These are phyloP conservation scores for Marmota flaviventris DNA, from an alignment of 2,113 vertebrate species.

Conservation along the genomic window DNA sequence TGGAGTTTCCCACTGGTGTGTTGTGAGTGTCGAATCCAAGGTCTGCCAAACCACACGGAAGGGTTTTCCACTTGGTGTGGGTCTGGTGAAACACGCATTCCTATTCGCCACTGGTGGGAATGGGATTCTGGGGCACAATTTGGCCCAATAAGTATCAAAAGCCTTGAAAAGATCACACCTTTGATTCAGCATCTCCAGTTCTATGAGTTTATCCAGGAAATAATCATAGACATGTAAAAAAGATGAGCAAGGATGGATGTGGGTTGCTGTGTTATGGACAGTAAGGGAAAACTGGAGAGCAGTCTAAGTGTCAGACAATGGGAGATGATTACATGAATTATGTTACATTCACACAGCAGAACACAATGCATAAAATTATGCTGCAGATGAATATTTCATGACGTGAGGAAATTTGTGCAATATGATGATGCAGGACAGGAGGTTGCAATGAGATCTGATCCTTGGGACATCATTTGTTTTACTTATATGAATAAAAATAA, in stretches of 20 bases:
- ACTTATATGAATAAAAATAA: background rate
- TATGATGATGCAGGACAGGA: background rate
- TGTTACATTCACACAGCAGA: background rate
- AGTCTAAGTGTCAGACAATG: background rate
- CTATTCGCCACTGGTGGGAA: background rate
- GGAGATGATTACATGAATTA: conserved; percentile 40
- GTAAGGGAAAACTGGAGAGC: background rate
- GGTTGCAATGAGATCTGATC: background rate
- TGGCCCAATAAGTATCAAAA: background rate
- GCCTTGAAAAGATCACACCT: background rate
- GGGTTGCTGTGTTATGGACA: background rate
- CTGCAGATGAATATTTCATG: background rate
- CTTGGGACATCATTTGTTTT: background rate
- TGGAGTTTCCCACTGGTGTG: background rate
- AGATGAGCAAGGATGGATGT: background rate
- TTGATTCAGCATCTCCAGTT: background rate
- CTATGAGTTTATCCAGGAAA: background rate
- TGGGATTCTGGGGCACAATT: background rate
- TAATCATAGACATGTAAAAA: background rate
- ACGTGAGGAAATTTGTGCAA: background rate
- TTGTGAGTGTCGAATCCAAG: background rate
- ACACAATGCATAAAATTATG: background rate
- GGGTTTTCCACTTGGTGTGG: background rate
- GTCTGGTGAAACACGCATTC: background rate
- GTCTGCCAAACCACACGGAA: background rate